A percentile compares a stretch with the other conserved stretches of the same genome.
Evolutionary conservation across 2,888 invertebrate genomes (phyloP).

Genomic region (Nomada fucata): DNA sequence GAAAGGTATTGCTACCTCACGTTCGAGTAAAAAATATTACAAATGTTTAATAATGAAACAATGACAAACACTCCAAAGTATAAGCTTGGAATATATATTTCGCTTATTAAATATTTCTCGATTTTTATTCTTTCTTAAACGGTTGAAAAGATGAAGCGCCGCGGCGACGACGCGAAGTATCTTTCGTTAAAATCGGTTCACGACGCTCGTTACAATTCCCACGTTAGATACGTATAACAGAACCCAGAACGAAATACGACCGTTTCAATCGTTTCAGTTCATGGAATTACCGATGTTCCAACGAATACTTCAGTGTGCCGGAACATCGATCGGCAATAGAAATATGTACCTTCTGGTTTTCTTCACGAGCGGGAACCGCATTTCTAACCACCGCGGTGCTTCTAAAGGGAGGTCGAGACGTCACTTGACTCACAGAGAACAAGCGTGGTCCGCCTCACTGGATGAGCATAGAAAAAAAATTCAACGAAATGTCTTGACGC

Average conservation of each 20-base stretch:
- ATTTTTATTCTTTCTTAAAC: too few relatives aligned
- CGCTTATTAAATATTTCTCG: too few relatives aligned
- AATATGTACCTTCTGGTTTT: constrained; percentile 44
- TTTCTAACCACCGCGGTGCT: constrained; percentile 51
- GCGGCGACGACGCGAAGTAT: too few relatives aligned
- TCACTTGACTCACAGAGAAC: constrained; percentile 63
- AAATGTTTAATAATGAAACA: neutral
- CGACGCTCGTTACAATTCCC: neutral
- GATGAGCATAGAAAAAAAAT: constrained; percentile 29
- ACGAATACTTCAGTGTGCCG: constrained; percentile 20
- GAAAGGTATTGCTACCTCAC: neutral
- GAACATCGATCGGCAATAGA: constrained; percentile 49
- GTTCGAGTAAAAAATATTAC: neutral
- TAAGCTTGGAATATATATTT: too few relatives aligned
- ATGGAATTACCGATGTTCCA: constrained; percentile 11
- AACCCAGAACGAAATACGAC: constrained; percentile 8
- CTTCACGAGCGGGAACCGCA: constrained; percentile 52
- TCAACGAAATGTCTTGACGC: constrained; percentile 56
- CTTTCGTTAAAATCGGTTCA: neutral
- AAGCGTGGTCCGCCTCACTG: constrained; percentile 61
- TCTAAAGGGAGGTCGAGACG: constrained; percentile 64
- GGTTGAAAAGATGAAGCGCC: too few relatives aligned
- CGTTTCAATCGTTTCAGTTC: neutral
- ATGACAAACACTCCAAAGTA: neutral
- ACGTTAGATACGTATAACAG: constrained; percentile 7